phyloP scores from a whole-genome alignment of 2,888 invertebrate species.

The Pristionchus fissidentatus region DNA sequence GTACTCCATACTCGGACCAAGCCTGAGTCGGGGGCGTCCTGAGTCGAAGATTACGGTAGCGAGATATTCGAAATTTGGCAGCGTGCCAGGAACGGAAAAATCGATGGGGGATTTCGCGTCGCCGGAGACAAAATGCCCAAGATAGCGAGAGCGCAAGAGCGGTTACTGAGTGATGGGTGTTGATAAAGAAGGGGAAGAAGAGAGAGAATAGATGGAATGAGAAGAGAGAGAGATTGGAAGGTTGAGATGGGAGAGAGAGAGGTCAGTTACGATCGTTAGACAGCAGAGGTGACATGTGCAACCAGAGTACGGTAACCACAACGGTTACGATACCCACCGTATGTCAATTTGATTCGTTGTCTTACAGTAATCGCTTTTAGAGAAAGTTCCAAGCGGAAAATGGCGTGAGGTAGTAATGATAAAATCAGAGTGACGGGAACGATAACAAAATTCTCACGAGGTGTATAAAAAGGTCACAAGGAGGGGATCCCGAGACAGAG shows the following conservation, averaged over 20 bases:
- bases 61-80: background rate
- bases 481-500: too few relatives aligned
- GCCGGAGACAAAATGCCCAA: background rate
- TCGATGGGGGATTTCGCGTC: background rate
- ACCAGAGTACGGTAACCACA: slow-evolving; percentile 55
- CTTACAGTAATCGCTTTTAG: background rate
- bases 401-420: background rate
- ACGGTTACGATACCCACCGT: slow-evolving; percentile 13
- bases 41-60: slow-evolving; percentile 18
- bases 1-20: background rate
- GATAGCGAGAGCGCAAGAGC: slow-evolving; percentile 16
- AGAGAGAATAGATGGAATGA: slow-evolving; percentile 21
- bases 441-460: too few relatives aligned
- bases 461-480: too few relatives aligned
- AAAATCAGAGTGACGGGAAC: background rate
- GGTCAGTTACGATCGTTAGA: slow-evolving; percentile 30
- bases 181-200: slow-evolving; percentile 36
- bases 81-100: background rate
- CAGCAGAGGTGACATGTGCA: slow-evolving; percentile 56
- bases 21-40: slow-evolving; percentile 15
- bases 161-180: slow-evolving; percentile 38
- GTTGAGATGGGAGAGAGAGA: background rate
- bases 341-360: slow-evolving; percentile 49
- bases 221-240: slow-evolving; percentile 49
- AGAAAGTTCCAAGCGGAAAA: too few relatives aligned